Base-by-base conservation (phyloP, 1,140 invertebrate species). In the Drosophila pectinifera region DNA sequence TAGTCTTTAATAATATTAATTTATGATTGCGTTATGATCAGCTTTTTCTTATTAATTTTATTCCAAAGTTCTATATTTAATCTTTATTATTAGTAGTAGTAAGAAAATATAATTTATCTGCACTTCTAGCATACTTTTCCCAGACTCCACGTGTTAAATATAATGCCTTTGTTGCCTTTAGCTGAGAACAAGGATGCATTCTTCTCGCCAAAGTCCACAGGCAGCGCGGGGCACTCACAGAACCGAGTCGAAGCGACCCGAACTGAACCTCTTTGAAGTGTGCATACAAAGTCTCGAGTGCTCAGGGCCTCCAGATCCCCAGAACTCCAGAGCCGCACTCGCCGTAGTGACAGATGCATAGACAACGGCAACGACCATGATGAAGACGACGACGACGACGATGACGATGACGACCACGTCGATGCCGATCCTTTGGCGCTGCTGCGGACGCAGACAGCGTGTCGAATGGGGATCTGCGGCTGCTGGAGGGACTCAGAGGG, bases 371-470 rank as follows among this genome's bases (percentile, higher is more conserved):
- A 41, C 62, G 68, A 56, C 46, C 36, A 54, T 55, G 63, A 46
- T 41, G 55, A 62, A 49, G 39, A 59, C 49, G 42, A 54, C 45
- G 56, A 46, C 45, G 64, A 76, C 34, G 45, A 58, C 36, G 59
- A 76, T 41, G 62, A 65, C 67, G 64, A 41, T 81, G 79, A 83
- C 65, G 84, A 69, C 80, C 67, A 69, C 58, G 73, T 79, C 80
- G 68, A 78, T 69, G 73, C 80, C 75, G 76, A 89, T 88, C 83
- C 84, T 88, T 68, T 67, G 73, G 55, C 73, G 82, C 69, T 78
- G 80, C 68, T 73, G 65, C 73, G 80, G 82, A 86, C 86, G 65
- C 73, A 90, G 82, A 86, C 86, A 90, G 72, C 79, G 76, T 90
- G 82, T 80, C 88, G 86, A 90, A 86, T 90, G 78, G 73, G 49